Evolutionary conservation across 2,113 vertebrate genomes (phyloP), one percentile per base, ranked within the genome.

Genomic region (Anoura caudifer): DNA sequence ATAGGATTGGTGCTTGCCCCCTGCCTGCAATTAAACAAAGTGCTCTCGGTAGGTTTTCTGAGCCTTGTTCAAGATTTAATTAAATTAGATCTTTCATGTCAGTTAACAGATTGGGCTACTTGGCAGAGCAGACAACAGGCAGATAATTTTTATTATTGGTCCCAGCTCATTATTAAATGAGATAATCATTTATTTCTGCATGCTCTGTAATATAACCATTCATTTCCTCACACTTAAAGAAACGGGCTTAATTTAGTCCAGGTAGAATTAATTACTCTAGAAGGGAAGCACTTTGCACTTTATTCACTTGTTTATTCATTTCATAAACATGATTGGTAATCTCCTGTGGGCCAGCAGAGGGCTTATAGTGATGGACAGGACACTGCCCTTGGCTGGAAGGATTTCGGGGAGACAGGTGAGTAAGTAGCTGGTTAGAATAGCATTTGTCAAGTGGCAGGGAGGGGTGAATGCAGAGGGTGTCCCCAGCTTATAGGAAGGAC

Each of bases 21-120:
- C 90, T 96, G 81, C 76, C 92, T 98, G 93, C 98, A 99, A 99
- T 99, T 98, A 98, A 98, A 98, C 98, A 97, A 98, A 99, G 98
- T 98, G 98, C 97, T 98, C 98, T 98, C 96, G 31, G 54, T 98
- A 97, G 93, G 81, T 97, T 98, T 98, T 98, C 95, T 96, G 94
- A 96, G 97, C 92, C 97, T 98, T 97, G 92, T 98, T 98, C 97
- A 96, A 97, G 91, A 94, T 97, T 96, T 99, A 98, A 99, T 98
- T 98, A 97, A 98, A 98, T 99, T 98, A 98, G 88, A 67, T 97
- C 96, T 98, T 97, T 98, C 98, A 97, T 98, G 94, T 97, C 97
- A 72, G 97, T 98, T 98, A 98, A 96, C 97, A 98, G 97, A 98
- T 98, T 96, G 91, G 95, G n/a, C 43, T 63, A 59, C 92, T 98